Evolutionary conservation across 1,140 invertebrate genomes (phyloP), one percentile per base, ranked within the genome.

Genomic region (Sitophilus oryzae): DNA sequence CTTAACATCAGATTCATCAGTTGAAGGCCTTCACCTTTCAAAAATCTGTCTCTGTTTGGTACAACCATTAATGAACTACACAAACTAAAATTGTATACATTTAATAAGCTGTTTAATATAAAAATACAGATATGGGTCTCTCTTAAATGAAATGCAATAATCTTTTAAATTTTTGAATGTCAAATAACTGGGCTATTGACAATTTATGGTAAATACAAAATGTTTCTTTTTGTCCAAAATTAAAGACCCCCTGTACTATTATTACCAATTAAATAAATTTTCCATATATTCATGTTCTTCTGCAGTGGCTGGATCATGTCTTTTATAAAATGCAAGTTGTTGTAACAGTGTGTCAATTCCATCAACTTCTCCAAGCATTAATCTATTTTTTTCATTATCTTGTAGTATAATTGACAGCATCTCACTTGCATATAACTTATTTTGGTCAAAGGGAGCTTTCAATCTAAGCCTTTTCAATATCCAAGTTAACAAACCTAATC

Each of bases 241-340:
- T n/a, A n/a, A n/a, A n/a, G n/a, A n/a, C n/a, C n/a, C n/a, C n/a
- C n/a, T n/a, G n/a, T n/a, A n/a, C n/a, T n/a, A n/a, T n/a, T n/a
- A n/a, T 35, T 40, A 57, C 55, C 86, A 86, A 70, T 98, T 90
- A 68, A 99, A 99, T 38, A 99, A 75, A 76, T 99, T 99, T 72
- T 98, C 96, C 95, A 99, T 98, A 67, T 94, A 88, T 75, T 99
- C 97, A 66, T 91, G 84, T 73, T 99, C 96, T 73, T 99, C 95
- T 8, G 82, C 82, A 48, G 82, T 85, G 41, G 75, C 78, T 1
- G 96, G 96, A 77, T 98, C 93, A 68, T 97, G 91, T 40, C 91
- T 76, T 72, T 99, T 98, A 74, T 96, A 99, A 63, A 84, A 87
- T 62, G 95, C 92, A 35, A 98, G 73, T 71, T 98, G 95, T 75